phyloP scores from a whole-genome alignment of 1,140 invertebrate genomes.

The Lutraria rhynchaena region DNA sequence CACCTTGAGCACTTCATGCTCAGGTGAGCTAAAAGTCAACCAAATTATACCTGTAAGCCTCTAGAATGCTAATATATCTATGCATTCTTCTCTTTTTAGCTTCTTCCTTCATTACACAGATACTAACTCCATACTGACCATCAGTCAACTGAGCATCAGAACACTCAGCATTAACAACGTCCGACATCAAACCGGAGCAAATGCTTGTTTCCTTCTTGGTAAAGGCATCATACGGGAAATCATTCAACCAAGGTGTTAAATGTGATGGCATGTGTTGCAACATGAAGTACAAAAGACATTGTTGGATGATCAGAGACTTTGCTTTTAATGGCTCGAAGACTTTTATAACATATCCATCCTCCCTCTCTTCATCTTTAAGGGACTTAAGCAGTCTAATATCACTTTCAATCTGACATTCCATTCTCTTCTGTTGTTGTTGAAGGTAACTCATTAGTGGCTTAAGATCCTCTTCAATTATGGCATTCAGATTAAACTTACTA shows the following conservation, averaged over 20 bases:
- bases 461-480: slow-evolving; percentile 61
- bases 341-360: slow-evolving; percentile 23
- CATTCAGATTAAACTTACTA: slow-evolving; percentile 50
- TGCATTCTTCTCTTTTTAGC: slow-evolving; percentile 2
- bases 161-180: neutral
- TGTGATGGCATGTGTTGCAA: slow-evolving; percentile 39
- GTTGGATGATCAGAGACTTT: slow-evolving; percentile 37
- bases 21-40: too few relatives aligned
- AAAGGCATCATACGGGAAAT: neutral
- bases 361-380: slow-evolving; percentile 36
- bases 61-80: slow-evolving; percentile 6
- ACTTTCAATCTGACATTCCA: slow-evolving; percentile 57
- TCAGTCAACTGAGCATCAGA: neutral
- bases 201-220: neutral
- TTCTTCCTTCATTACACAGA: neutral
- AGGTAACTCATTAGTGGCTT: slow-evolving; percentile 52
- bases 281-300: slow-evolving; percentile 48
- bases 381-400: slow-evolving; percentile 51
- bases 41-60: slow-evolving; percentile 53
- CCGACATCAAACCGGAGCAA: slow-evolving; percentile 17
- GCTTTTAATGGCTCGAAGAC: slow-evolving; percentile 33
- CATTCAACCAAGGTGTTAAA: neutral
- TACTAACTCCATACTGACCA: neutral
- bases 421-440: slow-evolving; percentile 56
- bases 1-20: too few relatives aligned